Percentiles rank a stretch among this genome's conserved stretches.
Conservation (phyloP, 2,797 vertebrate species). For the Anguilla obscura region DNA sequence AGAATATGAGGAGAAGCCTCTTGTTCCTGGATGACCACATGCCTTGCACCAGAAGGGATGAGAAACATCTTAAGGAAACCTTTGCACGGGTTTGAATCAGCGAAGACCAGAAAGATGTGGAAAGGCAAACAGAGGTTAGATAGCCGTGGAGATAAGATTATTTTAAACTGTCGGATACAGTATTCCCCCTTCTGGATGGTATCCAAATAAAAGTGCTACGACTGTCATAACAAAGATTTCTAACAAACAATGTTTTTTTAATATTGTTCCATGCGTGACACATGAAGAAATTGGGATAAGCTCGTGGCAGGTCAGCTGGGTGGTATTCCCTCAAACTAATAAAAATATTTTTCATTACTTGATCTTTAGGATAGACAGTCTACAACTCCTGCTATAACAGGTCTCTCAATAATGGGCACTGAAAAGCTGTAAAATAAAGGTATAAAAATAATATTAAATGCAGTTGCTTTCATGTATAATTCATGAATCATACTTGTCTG, state of each 20-base stretch:
- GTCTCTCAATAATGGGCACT: background rate
- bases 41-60: constrained; percentile 93
- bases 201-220: background rate
- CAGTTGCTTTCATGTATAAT: background rate
- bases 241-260: no score
- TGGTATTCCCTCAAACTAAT: no score
- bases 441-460: background rate
- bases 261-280: no score
- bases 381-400: background rate
- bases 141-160: constrained; percentile 33
- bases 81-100: constrained; percentile 73
- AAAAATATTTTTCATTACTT: no score
- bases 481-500: background rate
- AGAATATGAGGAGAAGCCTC: constrained; percentile 97
- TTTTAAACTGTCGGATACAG: background rate
- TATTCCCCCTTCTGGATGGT: background rate
- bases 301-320: no score
- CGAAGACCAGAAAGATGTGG: constrained; percentile 62
- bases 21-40: constrained; percentile 95
- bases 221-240: background rate
- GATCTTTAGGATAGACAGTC: no score
- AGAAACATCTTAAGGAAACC: constrained; percentile 99
- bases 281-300: no score
- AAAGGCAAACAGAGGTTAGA: constrained; percentile 80
- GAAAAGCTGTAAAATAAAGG: no score